phyloP scores from a whole-genome alignment of 1,140 invertebrate genomes.

The Phthorimaea operculella region DNA sequence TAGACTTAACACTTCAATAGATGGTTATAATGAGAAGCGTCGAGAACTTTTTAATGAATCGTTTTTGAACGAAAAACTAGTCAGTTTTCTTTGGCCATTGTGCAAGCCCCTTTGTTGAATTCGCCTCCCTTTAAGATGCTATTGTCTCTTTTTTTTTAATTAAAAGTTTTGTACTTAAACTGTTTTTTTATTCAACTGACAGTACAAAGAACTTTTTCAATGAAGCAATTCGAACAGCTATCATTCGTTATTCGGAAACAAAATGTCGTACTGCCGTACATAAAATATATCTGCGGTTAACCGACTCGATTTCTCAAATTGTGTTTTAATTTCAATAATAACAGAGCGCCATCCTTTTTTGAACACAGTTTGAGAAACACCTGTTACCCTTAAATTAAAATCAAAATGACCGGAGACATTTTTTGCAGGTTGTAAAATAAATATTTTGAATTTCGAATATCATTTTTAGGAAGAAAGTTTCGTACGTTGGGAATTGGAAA shows the following conservation, averaged over 20 bases:
- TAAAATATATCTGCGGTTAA: constrained; percentile 46
- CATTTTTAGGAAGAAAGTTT: no score
- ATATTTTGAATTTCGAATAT: no score
- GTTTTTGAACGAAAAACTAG: constrained; percentile 30
- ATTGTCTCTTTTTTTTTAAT: constrained; percentile 19
- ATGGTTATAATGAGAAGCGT: constrained; percentile 35
- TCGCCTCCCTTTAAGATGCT: constrained; percentile 21
- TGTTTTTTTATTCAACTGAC: neutral
- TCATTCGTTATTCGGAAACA: constrained; percentile 18
- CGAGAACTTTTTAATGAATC: constrained; percentile 41
- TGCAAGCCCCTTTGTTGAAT: constrained; percentile 22
- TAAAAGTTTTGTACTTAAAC: neutral
- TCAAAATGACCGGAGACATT: constrained; percentile 1
- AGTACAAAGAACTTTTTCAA: constrained; percentile 17
- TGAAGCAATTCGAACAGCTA: constrained; percentile 17
- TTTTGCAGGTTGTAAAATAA: neutral
- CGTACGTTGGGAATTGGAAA: no score
- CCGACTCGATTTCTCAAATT: constrained; percentile 50
- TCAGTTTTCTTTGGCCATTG: constrained; percentile 29
- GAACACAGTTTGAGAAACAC: constrained; percentile 31
- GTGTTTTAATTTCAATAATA: constrained; percentile 55
- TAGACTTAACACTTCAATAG: constrained; percentile 29
- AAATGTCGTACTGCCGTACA: constrained; percentile 6
- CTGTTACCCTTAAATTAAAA: constrained; percentile 41
- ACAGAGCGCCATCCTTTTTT: constrained; percentile 28